Evolutionary conservation across 2,888 invertebrate species (phyloP).

Genomic region (Deilephila porcellus): DNA sequence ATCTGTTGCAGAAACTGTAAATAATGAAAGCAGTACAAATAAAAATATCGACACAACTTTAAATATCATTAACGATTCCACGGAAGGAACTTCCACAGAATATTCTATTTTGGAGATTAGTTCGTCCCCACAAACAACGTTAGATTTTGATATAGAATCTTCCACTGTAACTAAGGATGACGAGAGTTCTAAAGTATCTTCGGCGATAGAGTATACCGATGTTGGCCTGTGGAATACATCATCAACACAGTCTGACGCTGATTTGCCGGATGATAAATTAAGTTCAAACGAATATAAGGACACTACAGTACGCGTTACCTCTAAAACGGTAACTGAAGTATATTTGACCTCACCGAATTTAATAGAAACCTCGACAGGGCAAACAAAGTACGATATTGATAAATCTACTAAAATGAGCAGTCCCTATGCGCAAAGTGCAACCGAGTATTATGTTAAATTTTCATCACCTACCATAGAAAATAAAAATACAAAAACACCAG

Average conservation of each 20-base stretch:
- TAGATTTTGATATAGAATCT: background rate
- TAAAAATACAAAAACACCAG: constrained; percentile 75
- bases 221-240: background rate
- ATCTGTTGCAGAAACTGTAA: background rate
- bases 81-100: background rate
- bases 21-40: background rate
- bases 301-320: background rate
- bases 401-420: constrained; percentile 70
- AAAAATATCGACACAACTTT: background rate
- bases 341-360: background rate
- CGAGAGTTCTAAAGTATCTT: background rate
- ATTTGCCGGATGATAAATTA: background rate
- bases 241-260: background rate
- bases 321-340: background rate
- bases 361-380: background rate
- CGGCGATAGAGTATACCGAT: constrained; percentile 5
- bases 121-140: background rate
- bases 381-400: constrained; percentile 43
- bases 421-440: constrained; percentile 68
- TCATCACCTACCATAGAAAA: constrained; percentile 61
- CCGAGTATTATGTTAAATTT: constrained; percentile 58
- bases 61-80: background rate
- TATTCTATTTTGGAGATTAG: background rate
- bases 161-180: background rate
- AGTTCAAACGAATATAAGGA: background rate